A percentile compares a stretch with the other conserved stretches of the same genome.
These are phyloP conservation scores for Rhincodon typus DNA, from an alignment of 2,797 vertebrate species.

Conservation along the genomic window DNA sequence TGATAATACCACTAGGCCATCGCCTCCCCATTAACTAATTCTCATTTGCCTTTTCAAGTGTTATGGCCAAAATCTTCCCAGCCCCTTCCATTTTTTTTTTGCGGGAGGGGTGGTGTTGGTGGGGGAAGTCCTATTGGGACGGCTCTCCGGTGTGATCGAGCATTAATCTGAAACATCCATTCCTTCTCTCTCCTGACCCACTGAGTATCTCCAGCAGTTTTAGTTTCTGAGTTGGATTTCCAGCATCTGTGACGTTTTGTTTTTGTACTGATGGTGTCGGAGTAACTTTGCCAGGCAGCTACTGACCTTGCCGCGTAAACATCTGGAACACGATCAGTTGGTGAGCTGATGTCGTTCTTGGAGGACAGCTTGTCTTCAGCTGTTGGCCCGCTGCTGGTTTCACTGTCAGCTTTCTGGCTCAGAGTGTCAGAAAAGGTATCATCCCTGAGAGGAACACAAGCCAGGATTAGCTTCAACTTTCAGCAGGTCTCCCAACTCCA, in stretches of 20 bases:
- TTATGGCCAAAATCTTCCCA: no score
- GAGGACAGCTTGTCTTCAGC: constrained; percentile 83
- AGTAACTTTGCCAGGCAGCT: not conserved
- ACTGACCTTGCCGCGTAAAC: constrained; percentile 73
- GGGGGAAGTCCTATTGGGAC: no score
- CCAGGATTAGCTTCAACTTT: not conserved
- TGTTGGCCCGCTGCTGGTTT: constrained; percentile 86
- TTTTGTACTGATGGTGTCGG: not conserved
- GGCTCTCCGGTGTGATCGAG: no score
- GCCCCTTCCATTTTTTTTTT: no score
- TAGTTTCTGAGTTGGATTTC: not conserved
- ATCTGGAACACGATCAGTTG: constrained; percentile 78
- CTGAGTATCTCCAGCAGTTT: no score
- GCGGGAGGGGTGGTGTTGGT: no score
- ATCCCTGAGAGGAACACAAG: constrained; percentile 64
- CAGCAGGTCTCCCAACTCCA: not conserved
- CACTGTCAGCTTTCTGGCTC: constrained; percentile 96
- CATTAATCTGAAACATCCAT: not conserved
- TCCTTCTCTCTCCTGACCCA: not conserved
- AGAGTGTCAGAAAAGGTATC: constrained; percentile 93
- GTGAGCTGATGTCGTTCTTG: constrained; percentile 77
- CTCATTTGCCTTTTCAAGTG: not conserved
- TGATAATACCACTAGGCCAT: no score
- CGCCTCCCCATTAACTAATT: not conserved
- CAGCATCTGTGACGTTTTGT: not conserved